Evolutionary conservation across 2,797 vertebrate genomes (phyloP).

Genomic region (Anabacerthia variegaticeps): DNA sequence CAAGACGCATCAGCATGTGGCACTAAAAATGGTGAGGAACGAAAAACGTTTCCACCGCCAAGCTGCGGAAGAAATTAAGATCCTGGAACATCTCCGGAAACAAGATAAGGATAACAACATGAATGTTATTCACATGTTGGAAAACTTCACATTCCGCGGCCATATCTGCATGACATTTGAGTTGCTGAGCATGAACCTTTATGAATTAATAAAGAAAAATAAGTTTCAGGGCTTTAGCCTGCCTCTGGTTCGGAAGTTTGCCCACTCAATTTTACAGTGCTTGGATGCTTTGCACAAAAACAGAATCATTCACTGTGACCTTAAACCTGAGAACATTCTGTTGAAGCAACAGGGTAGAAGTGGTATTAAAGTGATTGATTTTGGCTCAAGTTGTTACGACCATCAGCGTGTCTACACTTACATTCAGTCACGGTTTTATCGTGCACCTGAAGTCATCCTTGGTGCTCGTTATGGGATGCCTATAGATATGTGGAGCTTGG

Average conservation of each 20-base stretch:
- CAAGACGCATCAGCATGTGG: slow-evolving; percentile 92
- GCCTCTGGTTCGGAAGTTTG: slow-evolving; percentile 97
- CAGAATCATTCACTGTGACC: slow-evolving; percentile 99
- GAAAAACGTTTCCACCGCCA: slow-evolving; percentile 99
- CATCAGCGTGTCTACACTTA: slow-evolving; percentile 99
- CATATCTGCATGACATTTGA: slow-evolving; percentile 99
- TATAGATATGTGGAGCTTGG: slow-evolving; percentile 99
- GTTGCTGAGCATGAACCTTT: slow-evolving; percentile 99
- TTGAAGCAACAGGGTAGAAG: slow-evolving; percentile 98
- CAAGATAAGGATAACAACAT: slow-evolving; percentile 97
- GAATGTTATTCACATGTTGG: slow-evolving; percentile 99
- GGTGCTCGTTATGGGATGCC: slow-evolving; percentile 98
- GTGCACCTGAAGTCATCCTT: slow-evolving; percentile 97
- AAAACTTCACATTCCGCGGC: slow-evolving; percentile 98
- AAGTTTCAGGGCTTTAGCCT: slow-evolving; percentile 99
- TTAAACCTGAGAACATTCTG: slow-evolving; percentile 98
- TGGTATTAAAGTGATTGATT: slow-evolving; percentile 99
- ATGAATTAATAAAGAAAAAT: slow-evolving; percentile 99
- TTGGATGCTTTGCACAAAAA: slow-evolving; percentile 96
- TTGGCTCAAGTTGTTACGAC: slow-evolving; percentile 98
- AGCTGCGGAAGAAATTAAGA: slow-evolving; percentile 97
- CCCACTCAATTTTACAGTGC: slow-evolving; percentile 98
- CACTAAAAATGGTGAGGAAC: slow-evolving; percentile 98
- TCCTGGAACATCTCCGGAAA: slow-evolving; percentile 95
- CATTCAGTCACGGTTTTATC: slow-evolving; percentile 98